These are phyloP conservation scores for Papilio dardanus DNA, from an alignment of 1,140 invertebrate genomes.

Conservation along the genomic window DNA sequence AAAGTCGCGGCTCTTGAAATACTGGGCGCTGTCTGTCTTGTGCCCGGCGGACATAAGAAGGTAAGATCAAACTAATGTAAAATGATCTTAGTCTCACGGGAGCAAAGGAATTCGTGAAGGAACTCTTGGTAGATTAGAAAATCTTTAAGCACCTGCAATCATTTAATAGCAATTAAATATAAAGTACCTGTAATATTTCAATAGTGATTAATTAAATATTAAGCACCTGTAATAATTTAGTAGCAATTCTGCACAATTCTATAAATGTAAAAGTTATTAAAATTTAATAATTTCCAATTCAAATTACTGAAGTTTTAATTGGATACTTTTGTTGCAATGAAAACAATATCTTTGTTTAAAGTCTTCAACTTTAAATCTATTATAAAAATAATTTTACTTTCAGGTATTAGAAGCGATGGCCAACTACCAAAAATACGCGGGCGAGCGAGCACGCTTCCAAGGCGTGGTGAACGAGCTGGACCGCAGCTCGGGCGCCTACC, in stretches of 20 bases:
- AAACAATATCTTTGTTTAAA: no score
- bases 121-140: neutral
- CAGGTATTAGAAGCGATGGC: constrained; percentile 95
- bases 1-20: constrained; percentile 98
- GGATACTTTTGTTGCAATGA: neutral
- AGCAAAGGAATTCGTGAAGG: neutral
- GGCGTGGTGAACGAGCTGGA: constrained; percentile 97
- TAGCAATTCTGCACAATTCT: constrained; percentile 14
- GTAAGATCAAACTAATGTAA: constrained; percentile 44
- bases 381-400: constrained; percentile 7
- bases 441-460: constrained; percentile 95
- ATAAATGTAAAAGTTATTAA: no score
- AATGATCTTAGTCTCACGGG: neutral
- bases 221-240: neutral
- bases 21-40: constrained; percentile 96
- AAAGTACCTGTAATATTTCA: neutral
- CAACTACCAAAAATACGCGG: constrained; percentile 95
- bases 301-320: no score
- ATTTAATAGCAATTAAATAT: neutral
- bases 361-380: no score
- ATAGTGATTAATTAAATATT: neutral
- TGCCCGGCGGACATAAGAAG: constrained; percentile 96
- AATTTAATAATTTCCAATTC: no score
- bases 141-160: neutral
- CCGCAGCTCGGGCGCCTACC: constrained; percentile 92